Evolutionary conservation across 2,113 vertebrate species (phyloP).

Genomic region (Pachypanchax playfairii): DNA sequence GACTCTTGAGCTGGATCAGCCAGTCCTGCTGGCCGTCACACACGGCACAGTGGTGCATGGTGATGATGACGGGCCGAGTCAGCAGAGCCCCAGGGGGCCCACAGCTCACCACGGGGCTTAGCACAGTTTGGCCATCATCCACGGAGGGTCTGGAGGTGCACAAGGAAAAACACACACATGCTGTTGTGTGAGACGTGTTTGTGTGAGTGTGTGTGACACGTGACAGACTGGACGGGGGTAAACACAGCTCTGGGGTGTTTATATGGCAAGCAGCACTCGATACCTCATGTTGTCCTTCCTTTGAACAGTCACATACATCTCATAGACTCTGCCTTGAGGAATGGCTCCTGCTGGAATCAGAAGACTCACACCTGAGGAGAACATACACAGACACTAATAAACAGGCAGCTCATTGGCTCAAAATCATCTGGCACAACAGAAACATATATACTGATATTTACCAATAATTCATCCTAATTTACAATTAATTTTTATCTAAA

Average conservation of each 20-base stretch:
- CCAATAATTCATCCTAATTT: too few relatives aligned
- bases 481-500: too few relatives aligned
- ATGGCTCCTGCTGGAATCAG: conserved; percentile 94
- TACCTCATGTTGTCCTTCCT: conserved; percentile 98
- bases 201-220: conserved; percentile 16
- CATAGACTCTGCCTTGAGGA: conserved; percentile 96
- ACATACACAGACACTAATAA: conserved; percentile 39
- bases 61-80: conserved; percentile 91
- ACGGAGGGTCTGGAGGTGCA: conserved; percentile 82
- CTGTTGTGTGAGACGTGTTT: conserved; percentile 33
- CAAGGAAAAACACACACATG: conserved; percentile 13
- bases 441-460: too few relatives aligned
- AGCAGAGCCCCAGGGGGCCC: conserved; percentile 91
- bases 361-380: conserved; percentile 90
- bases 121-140: conserved; percentile 91
- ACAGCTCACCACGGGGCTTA: conserved; percentile 95
- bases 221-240: conserved; percentile 28
- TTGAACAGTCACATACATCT: conserved; percentile 98
- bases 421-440: conserved; percentile 16
- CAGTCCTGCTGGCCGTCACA: conserved; percentile 92
- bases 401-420: conserved; percentile 7
- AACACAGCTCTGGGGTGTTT: conserved; percentile 34
- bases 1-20: conserved; percentile 95
- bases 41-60: conserved; percentile 94
- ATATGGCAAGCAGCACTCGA: conserved; percentile 28